Evolutionary conservation across 2,888 invertebrate species (phyloP), one percentile per base, ranked within the genome.

Genomic region (Pycnomerus fuliginosus): DNA sequence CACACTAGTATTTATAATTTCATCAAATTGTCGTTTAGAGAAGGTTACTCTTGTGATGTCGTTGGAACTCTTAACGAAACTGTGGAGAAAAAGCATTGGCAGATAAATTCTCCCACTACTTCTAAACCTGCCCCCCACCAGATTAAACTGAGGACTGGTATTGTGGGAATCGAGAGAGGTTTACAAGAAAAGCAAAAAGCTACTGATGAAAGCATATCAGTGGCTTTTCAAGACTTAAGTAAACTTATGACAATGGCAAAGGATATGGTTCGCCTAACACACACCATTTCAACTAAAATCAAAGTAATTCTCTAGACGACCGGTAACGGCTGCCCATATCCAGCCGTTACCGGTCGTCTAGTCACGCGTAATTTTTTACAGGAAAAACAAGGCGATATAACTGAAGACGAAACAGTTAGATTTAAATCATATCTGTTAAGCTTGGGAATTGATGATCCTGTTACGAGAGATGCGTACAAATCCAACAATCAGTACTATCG

Each of bases 361-460:
- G n/a, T n/a, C n/a, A 16, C 11, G 22, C 16, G 29, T 7, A 13
- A 29, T 24, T 15, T 27, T 39, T 59, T 61, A 42, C 48, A 70
- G 68, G 92, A 94, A 60, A 88, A 90, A 66, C 91, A 95, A 76
- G 96, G 95, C 25, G 91, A 93, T 64, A 91, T 97, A 52, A 92
- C 93, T 2, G 95, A 97, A 71, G 97, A 99, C 74, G 98, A 98
- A 76, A 98, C 98, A 4, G 83, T 96, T 3, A 82, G 87, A 59
- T 98, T 99, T 69, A 97, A 98, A 69, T 88, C 96, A 0, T 96
- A 98, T 69, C 76, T 99, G 31, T 81, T 99, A 75, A 97, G 96
- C 69, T 79, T 99, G 62, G 99, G 99, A 57, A 95, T 99, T 54
- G 93, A 94, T 64, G 97, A 99, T 76, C 98, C 98, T 1, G 98